A percentile compares a stretch with the other conserved stretches of the same genome.
These are phyloP conservation scores for Penaeus monodon DNA, from an alignment of 2,888 invertebrate genomes.

Conservation along the genomic window DNA sequence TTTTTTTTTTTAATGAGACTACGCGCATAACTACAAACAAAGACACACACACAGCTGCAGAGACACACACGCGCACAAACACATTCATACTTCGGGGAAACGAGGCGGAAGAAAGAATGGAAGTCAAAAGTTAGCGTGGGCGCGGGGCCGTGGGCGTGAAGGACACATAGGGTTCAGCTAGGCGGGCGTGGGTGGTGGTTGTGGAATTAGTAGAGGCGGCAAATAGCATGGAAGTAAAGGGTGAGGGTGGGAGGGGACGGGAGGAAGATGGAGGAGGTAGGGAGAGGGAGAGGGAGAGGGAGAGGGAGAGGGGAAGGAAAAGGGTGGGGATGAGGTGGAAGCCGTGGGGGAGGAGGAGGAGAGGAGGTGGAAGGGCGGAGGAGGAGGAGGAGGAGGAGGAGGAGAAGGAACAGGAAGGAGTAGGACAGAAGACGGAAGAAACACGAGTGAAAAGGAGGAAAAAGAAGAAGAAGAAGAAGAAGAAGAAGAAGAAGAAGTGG, in stretches of 20 bases:
- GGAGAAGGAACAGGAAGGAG: not conserved
- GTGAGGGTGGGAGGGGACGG: not conserved
- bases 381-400: too few species aligned
- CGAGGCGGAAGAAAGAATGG: too few species aligned
- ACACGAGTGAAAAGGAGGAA: not conserved
- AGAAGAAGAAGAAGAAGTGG: too few species aligned
- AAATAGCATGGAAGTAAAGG: not conserved
- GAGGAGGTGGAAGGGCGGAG: too few species aligned
- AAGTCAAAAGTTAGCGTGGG: too few species aligned
- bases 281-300: too few species aligned
- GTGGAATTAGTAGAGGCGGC: too few species aligned
- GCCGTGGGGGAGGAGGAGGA: not conserved
- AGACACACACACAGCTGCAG: not conserved
- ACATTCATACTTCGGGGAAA: not conserved
- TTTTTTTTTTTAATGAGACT: too few species aligned
- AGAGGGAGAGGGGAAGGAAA: not conserved
- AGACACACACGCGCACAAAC: not conserved
- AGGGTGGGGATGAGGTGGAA: not conserved
- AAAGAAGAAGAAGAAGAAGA: not conserved
- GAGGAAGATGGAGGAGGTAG: not conserved
- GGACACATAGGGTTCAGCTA: not conserved
- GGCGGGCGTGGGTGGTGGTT: not conserved
- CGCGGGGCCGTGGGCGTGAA: too few species aligned
- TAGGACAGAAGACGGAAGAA: not conserved
- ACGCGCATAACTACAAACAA: too few species aligned